A percentile compares a stretch with the other conserved stretches of the same genome.
Evolutionary conservation across 2,797 vertebrate genomes (phyloP).

Genomic region (Poecilia wingei): DNA sequence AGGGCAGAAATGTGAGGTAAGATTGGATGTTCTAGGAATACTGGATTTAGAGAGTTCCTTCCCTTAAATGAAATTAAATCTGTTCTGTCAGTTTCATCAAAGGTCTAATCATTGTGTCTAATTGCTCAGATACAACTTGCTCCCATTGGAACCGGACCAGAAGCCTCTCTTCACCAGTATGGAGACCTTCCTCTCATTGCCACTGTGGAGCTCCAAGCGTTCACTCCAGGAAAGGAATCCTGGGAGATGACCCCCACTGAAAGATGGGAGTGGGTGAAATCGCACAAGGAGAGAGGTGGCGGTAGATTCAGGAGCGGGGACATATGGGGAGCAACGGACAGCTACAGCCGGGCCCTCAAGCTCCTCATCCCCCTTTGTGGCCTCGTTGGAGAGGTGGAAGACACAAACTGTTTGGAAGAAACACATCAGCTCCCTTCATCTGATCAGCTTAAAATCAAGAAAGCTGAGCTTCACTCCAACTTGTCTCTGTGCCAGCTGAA

Average conservation of each 20-base stretch:
- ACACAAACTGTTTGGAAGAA: slow-evolving; percentile 35
- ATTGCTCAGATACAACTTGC: slow-evolving; percentile 65
- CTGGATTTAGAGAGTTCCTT: not conserved
- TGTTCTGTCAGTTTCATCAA: not conserved
- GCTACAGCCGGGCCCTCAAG: slow-evolving; percentile 86
- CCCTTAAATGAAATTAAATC: not conserved
- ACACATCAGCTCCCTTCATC: slow-evolving; percentile 41
- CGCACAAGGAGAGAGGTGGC: slow-evolving; percentile 83
- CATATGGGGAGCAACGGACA: slow-evolving; percentile 83
- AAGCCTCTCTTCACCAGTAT: slow-evolving; percentile 19
- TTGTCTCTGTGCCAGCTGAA: slow-evolving; percentile 89
- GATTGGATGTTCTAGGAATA: not conserved
- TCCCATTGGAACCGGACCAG: slow-evolving; percentile 40
- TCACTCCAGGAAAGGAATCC: slow-evolving; percentile 82
- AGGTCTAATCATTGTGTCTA: slow-evolving; percentile 15
- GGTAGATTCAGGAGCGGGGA: slow-evolving; percentile 84
- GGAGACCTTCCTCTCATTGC: slow-evolving; percentile 44
- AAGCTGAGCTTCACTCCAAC: slow-evolving; percentile 88
- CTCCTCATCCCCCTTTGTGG: slow-evolving; percentile 81
- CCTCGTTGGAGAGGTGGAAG: slow-evolving; percentile 42
- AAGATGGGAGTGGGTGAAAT: slow-evolving; percentile 83
- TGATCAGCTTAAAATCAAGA: slow-evolving; percentile 71
- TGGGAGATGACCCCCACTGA: slow-evolving; percentile 85
- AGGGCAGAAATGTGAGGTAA: slow-evolving; percentile 84
- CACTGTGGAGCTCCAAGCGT: slow-evolving; percentile 81